phyloP scores from a whole-genome alignment of 2,888 invertebrate genomes.

The Nomada lathburiana region DNA sequence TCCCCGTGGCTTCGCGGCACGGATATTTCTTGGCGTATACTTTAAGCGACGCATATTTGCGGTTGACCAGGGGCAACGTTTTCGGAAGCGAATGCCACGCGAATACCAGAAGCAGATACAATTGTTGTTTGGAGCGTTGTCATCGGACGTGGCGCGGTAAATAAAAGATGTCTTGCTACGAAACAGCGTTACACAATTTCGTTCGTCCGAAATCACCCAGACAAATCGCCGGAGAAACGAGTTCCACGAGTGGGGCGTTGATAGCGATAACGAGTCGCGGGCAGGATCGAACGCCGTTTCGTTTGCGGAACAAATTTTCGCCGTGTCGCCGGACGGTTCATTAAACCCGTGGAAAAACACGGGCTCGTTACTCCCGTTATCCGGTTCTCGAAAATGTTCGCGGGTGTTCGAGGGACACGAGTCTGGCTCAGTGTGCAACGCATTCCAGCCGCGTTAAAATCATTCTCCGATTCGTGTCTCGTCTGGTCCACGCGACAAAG shows the following conservation, averaged over 20 bases:
- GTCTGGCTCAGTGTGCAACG: constrained; percentile 11
- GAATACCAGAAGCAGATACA: background rate
- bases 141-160: too few species aligned
- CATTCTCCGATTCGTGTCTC: constrained; percentile 12
- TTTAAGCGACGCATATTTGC: background rate
- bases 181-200: background rate
- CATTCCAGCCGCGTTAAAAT: constrained; percentile 41
- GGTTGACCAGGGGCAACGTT: too few species aligned
- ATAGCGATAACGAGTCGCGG: background rate
- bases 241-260: background rate
- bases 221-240: background rate
- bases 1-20: background rate
- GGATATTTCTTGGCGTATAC: background rate
- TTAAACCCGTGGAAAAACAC: constrained; percentile 53
- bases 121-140: too few species aligned
- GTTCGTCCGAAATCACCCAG: background rate
- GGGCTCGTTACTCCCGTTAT: constrained; percentile 52
- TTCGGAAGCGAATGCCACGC: too few species aligned
- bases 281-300: constrained; percentile 9
- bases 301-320: constrained; percentile 63
- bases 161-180: too few species aligned
- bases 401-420: background rate
- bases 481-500: too few species aligned
- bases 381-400: constrained; percentile 27
- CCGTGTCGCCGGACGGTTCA: constrained; percentile 23